Conservation (phyloP, 2,113 vertebrate species). For the Donacobius atricapilla region DNA sequence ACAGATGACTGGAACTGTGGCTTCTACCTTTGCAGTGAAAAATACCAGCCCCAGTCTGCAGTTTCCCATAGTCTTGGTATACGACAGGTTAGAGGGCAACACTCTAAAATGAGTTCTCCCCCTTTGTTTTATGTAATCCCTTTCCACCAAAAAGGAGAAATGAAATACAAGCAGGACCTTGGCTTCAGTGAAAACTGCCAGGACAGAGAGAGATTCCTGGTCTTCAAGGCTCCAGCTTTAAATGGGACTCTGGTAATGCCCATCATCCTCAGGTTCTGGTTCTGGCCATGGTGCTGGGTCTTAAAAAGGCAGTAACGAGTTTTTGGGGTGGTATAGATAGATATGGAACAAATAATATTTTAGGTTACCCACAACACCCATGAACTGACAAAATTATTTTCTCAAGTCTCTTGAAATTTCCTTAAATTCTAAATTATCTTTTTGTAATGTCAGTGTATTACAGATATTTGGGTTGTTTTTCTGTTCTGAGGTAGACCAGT, state of each 20-base stretch:
- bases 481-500: background rate
- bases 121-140: background rate
- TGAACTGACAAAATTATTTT: background rate
- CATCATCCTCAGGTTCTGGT: background rate
- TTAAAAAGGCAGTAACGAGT: accelerated
- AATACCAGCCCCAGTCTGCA: background rate
- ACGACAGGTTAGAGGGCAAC: background rate
- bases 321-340: background rate
- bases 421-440: background rate
- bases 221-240: background rate
- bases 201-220: background rate
- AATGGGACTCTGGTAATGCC: background rate
- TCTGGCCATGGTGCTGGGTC: accelerated
- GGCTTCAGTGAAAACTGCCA: background rate
- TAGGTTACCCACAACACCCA: accelerated
- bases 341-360: background rate
- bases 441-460: background rate
- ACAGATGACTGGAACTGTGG: background rate
- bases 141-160: background rate
- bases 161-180: accelerated
- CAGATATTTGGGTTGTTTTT: background rate
- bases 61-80: background rate
- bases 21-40: background rate
- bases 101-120: background rate
- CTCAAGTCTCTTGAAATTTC: background rate